phyloP scores from a whole-genome alignment of 2,113 vertebrate species.

The Mustela lutreola region DNA sequence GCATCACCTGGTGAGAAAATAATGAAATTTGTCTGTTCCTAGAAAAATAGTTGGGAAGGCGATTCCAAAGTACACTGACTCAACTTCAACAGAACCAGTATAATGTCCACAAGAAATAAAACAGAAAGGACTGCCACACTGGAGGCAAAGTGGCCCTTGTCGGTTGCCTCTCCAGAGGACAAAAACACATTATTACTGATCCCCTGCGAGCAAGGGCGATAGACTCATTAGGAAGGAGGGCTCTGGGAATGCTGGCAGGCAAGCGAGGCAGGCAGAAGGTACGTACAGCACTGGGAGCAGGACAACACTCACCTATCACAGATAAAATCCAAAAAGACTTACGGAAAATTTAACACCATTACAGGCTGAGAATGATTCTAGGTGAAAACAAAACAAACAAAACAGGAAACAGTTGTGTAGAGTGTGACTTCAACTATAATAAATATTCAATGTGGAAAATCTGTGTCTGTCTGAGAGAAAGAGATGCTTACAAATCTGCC shows the following conservation, averaged over 20 bases:
- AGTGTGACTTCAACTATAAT: neutral
- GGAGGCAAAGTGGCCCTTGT: neutral
- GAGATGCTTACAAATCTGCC: neutral
- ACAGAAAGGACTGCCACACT: neutral
- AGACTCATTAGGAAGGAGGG: neutral
- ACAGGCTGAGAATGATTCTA: neutral
- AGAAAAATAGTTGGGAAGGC: slow-evolving; percentile 16
- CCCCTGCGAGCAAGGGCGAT: neutral
- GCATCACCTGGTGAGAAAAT: slow-evolving; percentile 9
- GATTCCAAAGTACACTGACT: neutral
- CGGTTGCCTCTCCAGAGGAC: neutral
- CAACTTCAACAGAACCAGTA: neutral
- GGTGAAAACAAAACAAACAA: slow-evolving; percentile 14
- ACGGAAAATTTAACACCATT: neutral
- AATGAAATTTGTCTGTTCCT: neutral
- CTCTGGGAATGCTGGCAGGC: neutral
- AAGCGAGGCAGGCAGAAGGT: neutral
- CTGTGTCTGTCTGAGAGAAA: neutral
- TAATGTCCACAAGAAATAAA: neutral
- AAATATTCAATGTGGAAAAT: neutral
- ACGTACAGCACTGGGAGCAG: neutral
- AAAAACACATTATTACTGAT: neutral
- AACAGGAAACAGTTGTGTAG: neutral
- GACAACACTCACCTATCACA: neutral
- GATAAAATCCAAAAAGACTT: neutral